Evolutionary conservation across 2,797 vertebrate genomes (phyloP).

Genomic region (Ctenochaetus hawaiiensis): DNA sequence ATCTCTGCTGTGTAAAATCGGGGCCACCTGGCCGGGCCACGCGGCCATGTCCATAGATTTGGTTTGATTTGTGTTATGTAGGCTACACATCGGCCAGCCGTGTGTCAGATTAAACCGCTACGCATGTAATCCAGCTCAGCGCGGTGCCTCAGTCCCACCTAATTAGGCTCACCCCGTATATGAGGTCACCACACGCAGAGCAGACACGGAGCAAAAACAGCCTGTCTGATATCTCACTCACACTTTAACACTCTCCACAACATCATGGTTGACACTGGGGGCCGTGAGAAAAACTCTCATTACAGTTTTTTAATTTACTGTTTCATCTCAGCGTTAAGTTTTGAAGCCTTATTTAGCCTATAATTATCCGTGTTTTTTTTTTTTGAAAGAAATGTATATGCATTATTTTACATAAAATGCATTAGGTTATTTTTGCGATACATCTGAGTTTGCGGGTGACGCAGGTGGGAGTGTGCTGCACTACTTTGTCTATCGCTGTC

Average conservation of each 20-base stretch:
- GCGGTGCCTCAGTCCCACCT: conserved; percentile 60
- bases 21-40: conserved; percentile 15
- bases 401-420: not conserved
- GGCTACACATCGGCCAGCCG: conserved; percentile 47
- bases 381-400: no score
- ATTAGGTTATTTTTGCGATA: not conserved
- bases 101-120: conserved; percentile 73
- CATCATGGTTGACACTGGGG: not conserved
- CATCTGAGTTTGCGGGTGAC: not conserved
- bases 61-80: conserved; percentile 60
- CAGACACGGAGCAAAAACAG: conserved; percentile 22
- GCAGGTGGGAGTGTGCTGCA: not conserved
- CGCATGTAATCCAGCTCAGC: conserved; percentile 66
- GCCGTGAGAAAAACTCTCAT: not conserved
- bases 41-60: conserved; percentile 49
- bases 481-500: conserved; percentile 40
- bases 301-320: not conserved
- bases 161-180: conserved; percentile 71
- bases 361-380: no score
- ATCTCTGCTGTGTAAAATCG: not conserved
- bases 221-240: conserved; percentile 8
- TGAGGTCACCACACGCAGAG: conserved; percentile 64
- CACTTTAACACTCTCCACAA: not conserved
- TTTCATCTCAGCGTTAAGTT: not conserved
- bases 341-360: no score